Conservation (phyloP, 2,888 invertebrate species). For the Latrodectus hesperus region DNA sequence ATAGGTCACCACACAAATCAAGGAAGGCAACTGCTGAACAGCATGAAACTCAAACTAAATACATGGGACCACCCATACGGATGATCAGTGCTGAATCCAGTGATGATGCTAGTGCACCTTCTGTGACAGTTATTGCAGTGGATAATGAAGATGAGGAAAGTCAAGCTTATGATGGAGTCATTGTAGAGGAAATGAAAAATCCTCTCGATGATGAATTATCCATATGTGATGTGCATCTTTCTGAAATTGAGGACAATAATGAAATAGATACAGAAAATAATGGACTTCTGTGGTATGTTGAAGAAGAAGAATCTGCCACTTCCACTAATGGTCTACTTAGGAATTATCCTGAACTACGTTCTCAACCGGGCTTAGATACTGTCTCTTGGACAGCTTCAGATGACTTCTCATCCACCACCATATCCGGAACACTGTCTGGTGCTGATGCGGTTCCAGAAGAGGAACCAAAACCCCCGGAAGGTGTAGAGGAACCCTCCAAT, state of each 20-base stretch:
- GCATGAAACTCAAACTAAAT: slow-evolving; percentile 7
- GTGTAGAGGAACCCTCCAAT: neutral
- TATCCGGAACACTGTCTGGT: slow-evolving; percentile 64
- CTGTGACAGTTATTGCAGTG: slow-evolving; percentile 46
- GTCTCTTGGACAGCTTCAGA: slow-evolving; percentile 68
- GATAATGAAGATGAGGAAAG: slow-evolving; percentile 29
- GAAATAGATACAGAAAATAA: slow-evolving; percentile 18
- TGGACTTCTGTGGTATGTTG: slow-evolving; percentile 40
- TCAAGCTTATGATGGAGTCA: slow-evolving; percentile 15
- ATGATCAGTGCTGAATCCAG: slow-evolving; percentile 64
- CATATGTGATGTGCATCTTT: slow-evolving; percentile 34
- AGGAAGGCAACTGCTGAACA: neutral
- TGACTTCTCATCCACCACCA: slow-evolving; percentile 63
- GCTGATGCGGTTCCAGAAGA: slow-evolving; percentile 26
- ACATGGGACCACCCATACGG: slow-evolving; percentile 45
- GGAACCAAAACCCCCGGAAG: neutral
- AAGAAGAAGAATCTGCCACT: slow-evolving; percentile 70
- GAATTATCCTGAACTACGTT: slow-evolving; percentile 70
- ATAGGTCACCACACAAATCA: slow-evolving; percentile 29
- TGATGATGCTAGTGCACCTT: slow-evolving; percentile 56
- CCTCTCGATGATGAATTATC: slow-evolving; percentile 40
- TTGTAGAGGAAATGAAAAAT: slow-evolving; percentile 23
- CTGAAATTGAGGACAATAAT: slow-evolving; percentile 22
- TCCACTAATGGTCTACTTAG: slow-evolving; percentile 69
- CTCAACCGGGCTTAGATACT: slow-evolving; percentile 59